Evolutionary conservation across 2,113 vertebrate genomes (phyloP), one percentile per base, ranked within the genome.

Genomic region (Haemorhous mexicanus): DNA sequence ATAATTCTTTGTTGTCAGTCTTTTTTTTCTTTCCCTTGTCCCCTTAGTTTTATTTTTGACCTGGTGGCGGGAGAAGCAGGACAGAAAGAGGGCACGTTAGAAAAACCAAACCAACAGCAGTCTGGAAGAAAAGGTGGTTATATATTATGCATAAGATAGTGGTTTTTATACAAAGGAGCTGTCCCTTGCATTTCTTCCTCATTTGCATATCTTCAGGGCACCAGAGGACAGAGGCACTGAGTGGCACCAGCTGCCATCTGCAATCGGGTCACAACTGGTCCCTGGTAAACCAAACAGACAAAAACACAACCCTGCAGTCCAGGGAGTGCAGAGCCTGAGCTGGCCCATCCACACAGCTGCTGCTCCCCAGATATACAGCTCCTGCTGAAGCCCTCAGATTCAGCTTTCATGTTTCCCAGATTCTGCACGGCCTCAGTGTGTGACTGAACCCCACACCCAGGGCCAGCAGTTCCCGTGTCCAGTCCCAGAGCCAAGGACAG

Each of bases 371-470:
- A 55, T 3, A 28, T 41, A 10, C 67, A 59, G 4, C 46, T 52
- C 52, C 23, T 37, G 14, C 15, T 44, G 21, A 13, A 13, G 49
- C 68, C 35, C 10, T 16, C 1, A 18, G 8, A 4, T 15, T 7
- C 2, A 13, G 5, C 15, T 53, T 32, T 39, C 8, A 7, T 7
- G 5, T 32, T 63, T 32, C 7, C 47, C 47, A 70, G 7, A 5
- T 3, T 16, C 19, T 39, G 26, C 4, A 16, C 19, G 4, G 13
- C 47, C 10, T 3, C 30, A 13, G n/a, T 20, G 46, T 68, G 67
- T 30, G 1, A 9, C n/a, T 52, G 35, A 52, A 3, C n/a, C 21
- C 9, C n/a, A 49, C 2, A 6, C 0, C 1, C 0, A 49, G 33
- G 15, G 46, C 6, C 5, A 15, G n/a, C 33, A 6, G 33, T 1